Base-by-base conservation (phyloP, 2,113 vertebrate genomes). In the Pteronura brasiliensis region DNA sequence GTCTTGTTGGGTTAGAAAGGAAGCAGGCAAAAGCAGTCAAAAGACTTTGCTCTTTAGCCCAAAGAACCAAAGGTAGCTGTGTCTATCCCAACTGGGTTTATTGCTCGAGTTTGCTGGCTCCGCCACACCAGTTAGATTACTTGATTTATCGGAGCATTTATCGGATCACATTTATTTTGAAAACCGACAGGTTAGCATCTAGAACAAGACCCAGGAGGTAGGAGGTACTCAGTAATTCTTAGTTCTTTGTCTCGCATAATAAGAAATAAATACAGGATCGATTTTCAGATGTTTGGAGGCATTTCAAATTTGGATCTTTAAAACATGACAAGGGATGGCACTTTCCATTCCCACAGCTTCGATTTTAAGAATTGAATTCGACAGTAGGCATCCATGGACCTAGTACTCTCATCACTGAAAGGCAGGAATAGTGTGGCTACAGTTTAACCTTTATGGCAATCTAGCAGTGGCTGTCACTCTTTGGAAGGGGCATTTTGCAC, bases 281-380 rank as follows among this genome's bases (percentile, higher is more conserved):
- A 82, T 90, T 71, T 97, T 76, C 67, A 82, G 34, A 55, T 90
- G 23, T 59, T 92, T 91, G 63, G 13, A 57, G 71, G 39, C 36
- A 97, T 95, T 96, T 97, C 85, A 55, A 69, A 80, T 67, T 76
- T 49, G n/a, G 12, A 20, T 7, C 39, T 94, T 94, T 94, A 95
- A 96, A 81, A 88, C 42, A 90, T 34, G 42, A 21, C 63, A 77
- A 67, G 94, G 27, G 1, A 17, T 88, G 17, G 36, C 57, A 34
- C 29, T 87, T 87, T 27, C 49, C 27, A 31, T 27, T 77, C n/a
- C 61, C 49, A 59, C 14, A 34, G 20, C 65, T 88, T 82, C 11
- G 34, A 10, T 91, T 52, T 95, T 85, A 91, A 84, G 93, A 91
- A 94, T 77, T 55, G 59, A 74, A 69, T 93, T 89, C 36, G 80